Evolutionary conservation across 2,888 invertebrate species (phyloP), one percentile per base, ranked within the genome.

Genomic region (Pocota personata): DNA sequence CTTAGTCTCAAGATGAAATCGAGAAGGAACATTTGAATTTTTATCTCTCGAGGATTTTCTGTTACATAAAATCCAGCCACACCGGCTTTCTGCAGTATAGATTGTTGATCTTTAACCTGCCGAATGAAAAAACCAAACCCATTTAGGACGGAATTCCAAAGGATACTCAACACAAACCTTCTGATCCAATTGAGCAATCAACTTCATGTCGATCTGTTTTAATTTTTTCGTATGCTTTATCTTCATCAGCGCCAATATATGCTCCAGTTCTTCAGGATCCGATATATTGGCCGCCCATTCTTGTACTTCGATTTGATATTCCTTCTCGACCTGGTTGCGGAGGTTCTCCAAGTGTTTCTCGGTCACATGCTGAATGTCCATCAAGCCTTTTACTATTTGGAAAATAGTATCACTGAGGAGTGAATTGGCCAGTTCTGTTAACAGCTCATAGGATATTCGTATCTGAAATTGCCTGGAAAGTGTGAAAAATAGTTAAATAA

Each of bases 361-460:
- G 0, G 98, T 98, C 4, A 98, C 97, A 92, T 98, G 97, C 90
- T 99, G 98, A 88, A 98, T 98, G 92, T 99, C 98, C 95, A 97
- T 97, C 30, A 99, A 93, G 2, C 98, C 97, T 91, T 96, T 97
- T 0, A 98, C 98, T 89, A 99, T 99, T 93, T 98, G 97, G 93
- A 98, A 98, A 35, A 98, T 96, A 0, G 98, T 98, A 88, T 97
- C 97, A 91, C 98, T 98, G 0, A 98, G 93, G 5, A 99, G 93
- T 79, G 97, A 97, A 92, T 97, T 97, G 0, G 98, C 98, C 86
- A 99, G 93, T 67, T 97, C 96, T 0, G 97, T 97, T 1, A 99
- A 93, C 48, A 98, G 93, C 91, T 98, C 98, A 89, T 97, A 97
- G 0, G 98, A 97, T 52, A 98, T 95, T 88, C 98, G 94, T 94